A percentile compares a stretch with the other conserved stretches of the same genome.
Conservation (phyloP, 2,113 vertebrate species). For the Pelmatolapia mariae region DNA sequence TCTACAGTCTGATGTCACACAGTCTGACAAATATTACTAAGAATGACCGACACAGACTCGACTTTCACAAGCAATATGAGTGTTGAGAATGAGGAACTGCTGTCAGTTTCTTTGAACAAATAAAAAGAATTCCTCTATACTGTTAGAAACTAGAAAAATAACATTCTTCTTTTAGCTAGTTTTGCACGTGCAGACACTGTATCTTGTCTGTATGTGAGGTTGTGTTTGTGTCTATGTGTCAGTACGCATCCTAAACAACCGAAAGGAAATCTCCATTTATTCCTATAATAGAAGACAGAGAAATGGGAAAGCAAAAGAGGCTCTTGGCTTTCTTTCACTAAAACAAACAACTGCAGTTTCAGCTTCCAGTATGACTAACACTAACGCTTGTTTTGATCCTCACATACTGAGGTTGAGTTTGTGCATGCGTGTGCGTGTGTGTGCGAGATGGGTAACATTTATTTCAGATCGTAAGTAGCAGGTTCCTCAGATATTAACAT, state of each 20-base stretch:
- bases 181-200: neutral
- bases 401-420: neutral
- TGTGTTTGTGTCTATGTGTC: neutral
- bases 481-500: constrained; percentile 29
- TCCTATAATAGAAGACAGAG: neutral
- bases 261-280: neutral
- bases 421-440: neutral
- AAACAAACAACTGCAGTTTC: neutral
- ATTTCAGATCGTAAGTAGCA: constrained; percentile 17
- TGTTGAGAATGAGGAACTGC: neutral
- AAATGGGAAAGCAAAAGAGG: neutral
- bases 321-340: neutral
- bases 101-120: neutral
- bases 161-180: neutral
- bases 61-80: neutral
- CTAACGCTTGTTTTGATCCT: constrained; percentile 3
- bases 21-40: neutral
- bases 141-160: neutral
- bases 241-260: neutral
- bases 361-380: neutral
- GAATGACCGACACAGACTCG: neutral
- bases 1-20: neutral
- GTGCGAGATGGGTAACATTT: neutral
- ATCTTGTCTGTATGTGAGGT: neutral
- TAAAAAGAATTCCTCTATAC: neutral